Conservation (phyloP, 1,140 invertebrate species). For the Bombyx mandarina region DNA sequence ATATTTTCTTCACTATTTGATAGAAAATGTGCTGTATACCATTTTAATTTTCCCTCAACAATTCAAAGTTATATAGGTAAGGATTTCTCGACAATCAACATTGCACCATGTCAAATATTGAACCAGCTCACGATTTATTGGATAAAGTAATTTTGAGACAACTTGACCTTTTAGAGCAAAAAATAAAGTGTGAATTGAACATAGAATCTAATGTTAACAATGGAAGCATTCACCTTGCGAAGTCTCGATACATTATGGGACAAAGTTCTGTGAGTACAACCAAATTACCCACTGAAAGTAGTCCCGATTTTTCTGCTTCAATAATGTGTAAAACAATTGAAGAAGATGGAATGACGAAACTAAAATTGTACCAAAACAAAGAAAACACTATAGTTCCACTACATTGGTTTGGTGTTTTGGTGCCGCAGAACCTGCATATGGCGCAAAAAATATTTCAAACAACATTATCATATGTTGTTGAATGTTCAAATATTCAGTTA, state of each 20-base stretch:
- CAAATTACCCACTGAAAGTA: conserved; percentile 76
- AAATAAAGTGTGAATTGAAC: conserved; percentile 74
- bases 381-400: conserved; percentile 73
- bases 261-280: conserved; percentile 76
- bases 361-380: conserved; percentile 58
- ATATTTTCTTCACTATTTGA: no score
- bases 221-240: conserved; percentile 78
- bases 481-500: conserved; percentile 76
- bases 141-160: conserved; percentile 75
- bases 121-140: conserved; percentile 66
- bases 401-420: conserved; percentile 83
- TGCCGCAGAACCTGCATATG: conserved; percentile 78
- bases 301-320: conserved; percentile 72
- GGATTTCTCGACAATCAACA: no score
- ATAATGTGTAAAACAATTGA: conserved; percentile 48
- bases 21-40: no score
- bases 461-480: conserved; percentile 73
- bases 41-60: no score
- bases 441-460: conserved; percentile 78
- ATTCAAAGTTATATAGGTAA: no score
- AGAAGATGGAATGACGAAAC: conserved; percentile 49
- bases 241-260: conserved; percentile 80
- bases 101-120: not conserved
- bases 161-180: conserved; percentile 79
- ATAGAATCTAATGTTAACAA: conserved; percentile 76